phyloP scores from a whole-genome alignment of 2,113 vertebrate genomes.

The Melanocharis versteri region DNA sequence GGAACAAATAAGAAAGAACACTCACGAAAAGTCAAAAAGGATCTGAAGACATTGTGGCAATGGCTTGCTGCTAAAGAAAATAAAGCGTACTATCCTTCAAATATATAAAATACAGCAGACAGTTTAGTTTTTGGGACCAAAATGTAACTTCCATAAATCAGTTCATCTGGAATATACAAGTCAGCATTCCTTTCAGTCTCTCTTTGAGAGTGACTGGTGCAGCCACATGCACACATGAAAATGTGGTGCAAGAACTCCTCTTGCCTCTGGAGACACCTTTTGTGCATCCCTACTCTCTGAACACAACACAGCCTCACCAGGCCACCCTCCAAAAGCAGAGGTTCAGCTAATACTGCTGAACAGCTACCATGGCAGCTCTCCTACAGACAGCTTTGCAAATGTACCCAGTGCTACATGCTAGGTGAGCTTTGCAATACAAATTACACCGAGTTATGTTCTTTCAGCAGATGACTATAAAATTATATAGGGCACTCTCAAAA shows the following conservation, averaged over 20 bases:
- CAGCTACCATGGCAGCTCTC: not conserved
- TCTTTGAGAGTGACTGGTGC: not conserved
- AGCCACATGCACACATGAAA: not conserved
- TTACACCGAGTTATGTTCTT: constrained; percentile 40
- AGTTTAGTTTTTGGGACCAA: not conserved
- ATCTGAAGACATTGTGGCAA: not conserved
- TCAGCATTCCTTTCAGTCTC: not conserved
- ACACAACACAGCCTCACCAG: not conserved
- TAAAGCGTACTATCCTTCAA: not conserved
- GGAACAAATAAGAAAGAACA: not conserved
- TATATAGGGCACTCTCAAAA: constrained; percentile 17
- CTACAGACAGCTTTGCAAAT: not conserved
- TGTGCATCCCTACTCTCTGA: not conserved
- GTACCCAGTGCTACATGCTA: not conserved
- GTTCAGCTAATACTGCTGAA: not conserved
- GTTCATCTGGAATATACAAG: not conserved
- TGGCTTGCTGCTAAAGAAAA: not conserved
- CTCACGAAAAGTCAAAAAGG: not conserved
- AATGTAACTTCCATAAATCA: not conserved
- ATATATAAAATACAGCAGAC: not conserved
- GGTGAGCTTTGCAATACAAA: constrained; percentile 24
- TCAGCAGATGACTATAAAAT: constrained; percentile 31
- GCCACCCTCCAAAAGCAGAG: not conserved
- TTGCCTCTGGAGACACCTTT: not conserved
- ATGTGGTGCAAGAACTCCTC: not conserved